These are phyloP conservation scores for Unio delphinus DNA, from an alignment of 2,888 invertebrate species.

Conservation along the genomic window DNA sequence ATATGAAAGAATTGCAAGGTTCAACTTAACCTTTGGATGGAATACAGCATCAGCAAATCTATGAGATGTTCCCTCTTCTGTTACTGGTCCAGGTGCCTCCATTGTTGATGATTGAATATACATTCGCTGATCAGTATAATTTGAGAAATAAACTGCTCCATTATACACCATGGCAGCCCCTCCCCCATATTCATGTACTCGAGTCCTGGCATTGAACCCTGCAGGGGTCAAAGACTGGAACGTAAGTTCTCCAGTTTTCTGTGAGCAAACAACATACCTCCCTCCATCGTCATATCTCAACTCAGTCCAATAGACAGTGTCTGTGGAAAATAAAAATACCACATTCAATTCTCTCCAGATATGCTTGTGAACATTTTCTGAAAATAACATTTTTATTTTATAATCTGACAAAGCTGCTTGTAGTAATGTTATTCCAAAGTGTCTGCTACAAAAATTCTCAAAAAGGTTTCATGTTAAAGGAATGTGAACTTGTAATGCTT, in stretches of 20 bases:
- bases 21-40: constrained; percentile 43
- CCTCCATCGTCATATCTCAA: constrained; percentile 62
- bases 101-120: constrained; percentile 55
- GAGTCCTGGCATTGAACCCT: constrained; percentile 62
- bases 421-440: no score
- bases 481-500: no score
- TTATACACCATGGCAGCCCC: constrained; percentile 66
- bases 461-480: no score
- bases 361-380: neutral
- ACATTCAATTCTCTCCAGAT: no score
- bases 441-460: no score
- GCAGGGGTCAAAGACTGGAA: constrained; percentile 58
- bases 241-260: constrained; percentile 28
- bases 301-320: constrained; percentile 67
- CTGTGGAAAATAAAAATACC: constrained; percentile 28
- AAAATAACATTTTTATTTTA: neutral
- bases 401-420: no score
- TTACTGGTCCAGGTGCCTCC: constrained; percentile 49
- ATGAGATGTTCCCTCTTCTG: constrained; percentile 47
- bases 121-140: constrained; percentile 64
- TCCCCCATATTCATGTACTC: constrained; percentile 73
- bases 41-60: constrained; percentile 63
- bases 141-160: constrained; percentile 64
- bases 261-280: constrained; percentile 63
- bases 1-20: neutral